Percentiles rank a stretch among this genome's conserved stretches.
Conservation (phyloP, 1,140 invertebrate species). For the roundworm (Caenorhabditis elegans) region WBcel235 BX284604.4:12478501-12479000, state of each 20-base stretch:
- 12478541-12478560: constrained; percentile 52
- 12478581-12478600: constrained; percentile 42
- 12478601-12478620: constrained; percentile 67
- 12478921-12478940: constrained; percentile 72
- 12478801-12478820: too few relatives aligned
- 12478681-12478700: constrained; percentile 66
- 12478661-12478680: constrained; percentile 73
- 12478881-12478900: too few relatives aligned
- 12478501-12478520: constrained; percentile 49
- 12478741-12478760: constrained; percentile 73
- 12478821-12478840: too few relatives aligned
- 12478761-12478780: constrained; percentile 70
- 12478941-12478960: constrained; percentile 68
- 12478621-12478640: constrained; percentile 72
- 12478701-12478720: constrained; percentile 31
- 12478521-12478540: constrained; percentile 41
- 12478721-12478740: constrained; percentile 70
- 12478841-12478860: too few relatives aligned
- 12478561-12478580: constrained; percentile 53
- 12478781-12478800: constrained; percentile 67
- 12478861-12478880: too few relatives aligned
- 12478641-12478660: constrained; percentile 73
- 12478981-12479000: constrained; percentile 48
- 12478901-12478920: constrained; percentile 65
- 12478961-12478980: constrained; percentile 71